Evolutionary conservation across 2,797 vertebrate species (phyloP), one percentile per base, ranked within the genome.

Genomic region (Callimico goeldii): DNA sequence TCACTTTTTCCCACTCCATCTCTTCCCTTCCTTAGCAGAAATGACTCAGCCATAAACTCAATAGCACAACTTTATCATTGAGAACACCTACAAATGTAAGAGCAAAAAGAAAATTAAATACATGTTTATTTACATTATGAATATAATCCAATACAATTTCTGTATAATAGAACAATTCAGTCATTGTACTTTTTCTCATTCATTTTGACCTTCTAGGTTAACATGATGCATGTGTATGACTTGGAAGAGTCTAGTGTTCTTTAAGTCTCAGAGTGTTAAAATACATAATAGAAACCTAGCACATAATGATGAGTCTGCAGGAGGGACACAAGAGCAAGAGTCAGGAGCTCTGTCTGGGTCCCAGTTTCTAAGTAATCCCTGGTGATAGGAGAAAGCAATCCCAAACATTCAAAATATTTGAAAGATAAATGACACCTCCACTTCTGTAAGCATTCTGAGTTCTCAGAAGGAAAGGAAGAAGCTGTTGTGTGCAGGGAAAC

Each of bases 391-490:
- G n/a, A 86, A 91, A 93, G 26, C 24, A 91, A 4, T 61, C 13
- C 26, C 14, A 82, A 36, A 19, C 24, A 92, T 94, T 94, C 73
- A 88, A 50, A 90, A 26, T 76, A 7, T 36, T 97, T 58, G 52
- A 41, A 39, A 64, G 15, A 72, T 77, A 52, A 88, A 30, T 77
- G 82, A 95, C 33, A 52, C 28, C 9, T 48, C 36, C 28, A 84
- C 64, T 95, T 96, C 58, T 83, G 43, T 39, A 79, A 77, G 26
- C 22, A 86, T 85, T 92, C 41, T 50, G 26, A 90, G 28, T 67
- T 94, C 36, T 95, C 55, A 95, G 67, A 95, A 81, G 36, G n/a
- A 22, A 97, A 97, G 19, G 9, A 90, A 96, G 39, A 95, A 88
- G 19, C 24, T 94, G 33, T 91, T 73, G 58, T 48, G 4, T 52